These are phyloP conservation scores for Polylopha cassiicola DNA, from an alignment of 2,888 invertebrate genomes.

Conservation along the genomic window DNA sequence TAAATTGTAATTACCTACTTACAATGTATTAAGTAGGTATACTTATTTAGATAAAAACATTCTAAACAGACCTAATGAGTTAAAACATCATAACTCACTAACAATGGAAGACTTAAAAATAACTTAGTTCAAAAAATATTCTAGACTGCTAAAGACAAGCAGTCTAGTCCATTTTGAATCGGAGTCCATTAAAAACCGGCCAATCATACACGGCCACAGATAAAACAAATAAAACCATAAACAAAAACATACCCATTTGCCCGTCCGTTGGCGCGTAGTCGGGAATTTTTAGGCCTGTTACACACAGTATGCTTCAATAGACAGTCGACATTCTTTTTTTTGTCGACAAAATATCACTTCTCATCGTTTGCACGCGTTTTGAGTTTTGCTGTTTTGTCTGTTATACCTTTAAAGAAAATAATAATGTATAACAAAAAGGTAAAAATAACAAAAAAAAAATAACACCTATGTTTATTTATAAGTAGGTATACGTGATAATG, in stretches of 20 bases:
- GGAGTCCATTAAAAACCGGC: constrained; percentile 7
- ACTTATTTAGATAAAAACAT: too few species aligned
- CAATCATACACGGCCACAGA: constrained; percentile 3
- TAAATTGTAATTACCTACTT: too few species aligned
- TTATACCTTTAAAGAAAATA: constrained; percentile 45
- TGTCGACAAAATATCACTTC: constrained; percentile 30
- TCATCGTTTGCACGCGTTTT: constrained; percentile 26
- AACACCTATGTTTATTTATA: constrained; percentile 14
- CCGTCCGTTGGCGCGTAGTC: constrained; percentile 59
- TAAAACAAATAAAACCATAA: constrained; percentile 16
- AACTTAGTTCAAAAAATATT: constrained; percentile 3
- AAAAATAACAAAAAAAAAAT: constrained; percentile 12
- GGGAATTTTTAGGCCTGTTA: constrained; percentile 54
- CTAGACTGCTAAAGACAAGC: constrained; percentile 7
- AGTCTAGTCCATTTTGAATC: constrained; percentile 13
- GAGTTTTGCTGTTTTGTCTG: constrained; percentile 24
- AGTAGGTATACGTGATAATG: constrained; percentile 27
- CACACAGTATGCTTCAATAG: constrained; percentile 40
- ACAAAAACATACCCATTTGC: constrained; percentile 64
- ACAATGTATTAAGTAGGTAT: too few species aligned
- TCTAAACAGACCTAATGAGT: too few species aligned
- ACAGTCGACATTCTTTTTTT: constrained; percentile 37
- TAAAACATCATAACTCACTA: too few species aligned
- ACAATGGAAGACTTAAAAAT: too few species aligned
- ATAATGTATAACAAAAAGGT: constrained; percentile 24